These are phyloP conservation scores for Champsocephalus gunnari DNA, from an alignment of 2,797 vertebrate species.

Conservation along the genomic window DNA sequence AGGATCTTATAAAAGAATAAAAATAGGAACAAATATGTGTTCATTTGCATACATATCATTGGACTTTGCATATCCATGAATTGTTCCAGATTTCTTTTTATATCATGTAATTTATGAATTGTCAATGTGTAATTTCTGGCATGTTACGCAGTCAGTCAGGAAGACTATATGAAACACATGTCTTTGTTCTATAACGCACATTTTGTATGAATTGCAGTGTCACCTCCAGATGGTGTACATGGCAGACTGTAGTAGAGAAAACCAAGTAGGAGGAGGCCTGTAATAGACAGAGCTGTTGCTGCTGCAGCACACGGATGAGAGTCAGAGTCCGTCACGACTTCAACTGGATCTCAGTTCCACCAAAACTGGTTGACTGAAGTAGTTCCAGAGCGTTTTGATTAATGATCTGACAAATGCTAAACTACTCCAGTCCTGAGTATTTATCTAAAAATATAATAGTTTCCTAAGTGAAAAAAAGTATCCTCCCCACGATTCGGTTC, in stretches of 20 bases:
- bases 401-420: background rate
- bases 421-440: background rate
- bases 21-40: no score
- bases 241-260: conserved; percentile 21
- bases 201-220: conserved; percentile 20
- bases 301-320: background rate
- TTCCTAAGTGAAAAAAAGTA: no score
- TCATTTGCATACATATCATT: no score
- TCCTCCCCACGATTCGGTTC: no score
- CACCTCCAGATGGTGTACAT: conserved; percentile 49
- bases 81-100: no score
- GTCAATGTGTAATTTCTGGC: no score
- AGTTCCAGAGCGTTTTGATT: background rate
- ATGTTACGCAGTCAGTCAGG: no score
- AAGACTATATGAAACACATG: no score
- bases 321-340: conserved; percentile 33
- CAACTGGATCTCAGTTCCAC: conserved; percentile 32
- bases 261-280: conserved; percentile 18
- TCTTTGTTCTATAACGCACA: background rate
- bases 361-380: background rate
- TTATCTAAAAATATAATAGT: background rate
- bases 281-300: conserved; percentile 11
- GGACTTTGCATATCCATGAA: no score
- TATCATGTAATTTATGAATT: no score
- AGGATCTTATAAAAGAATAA: no score